Conservation (phyloP, 2,888 invertebrate genomes). For the Philaethria dido region DNA sequence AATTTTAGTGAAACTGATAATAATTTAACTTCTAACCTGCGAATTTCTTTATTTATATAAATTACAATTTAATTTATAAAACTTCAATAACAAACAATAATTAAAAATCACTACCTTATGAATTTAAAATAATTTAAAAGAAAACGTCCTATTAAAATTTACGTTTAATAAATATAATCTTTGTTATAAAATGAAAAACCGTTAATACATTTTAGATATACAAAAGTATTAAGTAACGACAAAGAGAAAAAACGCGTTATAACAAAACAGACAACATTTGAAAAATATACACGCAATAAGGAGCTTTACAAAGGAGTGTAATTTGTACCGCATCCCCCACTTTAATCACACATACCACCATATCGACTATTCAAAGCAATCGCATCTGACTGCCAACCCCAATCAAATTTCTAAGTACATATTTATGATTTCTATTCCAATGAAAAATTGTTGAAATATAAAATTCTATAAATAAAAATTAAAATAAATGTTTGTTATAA, state of each 20-base stretch:
- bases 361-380: constrained; percentile 26
- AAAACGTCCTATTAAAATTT: too few relatives aligned
- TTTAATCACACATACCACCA: constrained; percentile 34
- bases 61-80: too few relatives aligned
- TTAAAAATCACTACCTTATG: too few relatives aligned
- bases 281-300: constrained; percentile 25
- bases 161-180: background rate
- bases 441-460: background rate
- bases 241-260: constrained; percentile 7
- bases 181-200: background rate
- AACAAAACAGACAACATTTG: constrained; percentile 13
- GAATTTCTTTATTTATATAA: too few relatives aligned
- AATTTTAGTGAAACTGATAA: too few relatives aligned
- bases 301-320: constrained; percentile 27
- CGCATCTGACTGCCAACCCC: constrained; percentile 29
- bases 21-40: too few relatives aligned
- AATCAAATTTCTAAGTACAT: constrained; percentile 29
- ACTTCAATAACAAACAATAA: too few relatives aligned
- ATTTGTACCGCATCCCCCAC: constrained; percentile 28
- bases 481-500: too few relatives aligned
- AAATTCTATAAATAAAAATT: background rate
- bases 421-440: constrained; percentile 16
- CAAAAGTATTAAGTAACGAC: background rate
- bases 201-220: background rate
- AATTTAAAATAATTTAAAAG: too few relatives aligned